Percentiles rank a stretch among this genome's conserved stretches.
Evolutionary conservation across 2,797 vertebrate genomes (phyloP).

Genomic region (Pteronotus mesoamericanus): DNA sequence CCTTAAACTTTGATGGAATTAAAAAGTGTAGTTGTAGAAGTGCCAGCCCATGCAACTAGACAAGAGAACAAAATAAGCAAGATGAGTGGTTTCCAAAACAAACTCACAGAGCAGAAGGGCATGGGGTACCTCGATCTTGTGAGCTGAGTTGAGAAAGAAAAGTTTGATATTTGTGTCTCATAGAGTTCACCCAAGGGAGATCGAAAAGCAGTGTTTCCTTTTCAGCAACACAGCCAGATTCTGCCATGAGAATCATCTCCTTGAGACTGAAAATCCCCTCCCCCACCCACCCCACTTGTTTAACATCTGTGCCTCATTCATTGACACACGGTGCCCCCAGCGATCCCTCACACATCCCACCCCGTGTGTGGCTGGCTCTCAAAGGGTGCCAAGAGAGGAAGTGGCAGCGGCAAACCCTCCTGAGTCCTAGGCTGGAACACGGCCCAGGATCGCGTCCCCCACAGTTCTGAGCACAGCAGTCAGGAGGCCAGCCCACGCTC

Average conservation of each 20-base stretch:
- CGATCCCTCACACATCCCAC: not conserved
- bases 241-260: not conserved
- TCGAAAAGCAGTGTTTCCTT: not conserved
- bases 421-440: not conserved
- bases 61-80: not conserved
- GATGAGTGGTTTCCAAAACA: not conserved
- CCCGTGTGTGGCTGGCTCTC: fast-evolving
- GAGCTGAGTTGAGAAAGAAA: not conserved
- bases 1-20: not conserved
- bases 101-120: not conserved
- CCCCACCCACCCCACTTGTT: not conserved
- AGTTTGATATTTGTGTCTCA: not conserved
- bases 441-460: not conserved
- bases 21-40: not conserved
- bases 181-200: not conserved
- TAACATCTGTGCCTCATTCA: not conserved
- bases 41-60: not conserved
- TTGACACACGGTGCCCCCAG: fast-evolving
- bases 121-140: fast-evolving
- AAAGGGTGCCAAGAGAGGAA: not conserved
- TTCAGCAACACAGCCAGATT: not conserved
- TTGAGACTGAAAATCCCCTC: not conserved
- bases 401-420: not conserved
- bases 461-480: not conserved
- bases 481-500: not conserved